Conservation (phyloP, 1,140 invertebrate genomes). For the Hylaeus volcanicus region DNA sequence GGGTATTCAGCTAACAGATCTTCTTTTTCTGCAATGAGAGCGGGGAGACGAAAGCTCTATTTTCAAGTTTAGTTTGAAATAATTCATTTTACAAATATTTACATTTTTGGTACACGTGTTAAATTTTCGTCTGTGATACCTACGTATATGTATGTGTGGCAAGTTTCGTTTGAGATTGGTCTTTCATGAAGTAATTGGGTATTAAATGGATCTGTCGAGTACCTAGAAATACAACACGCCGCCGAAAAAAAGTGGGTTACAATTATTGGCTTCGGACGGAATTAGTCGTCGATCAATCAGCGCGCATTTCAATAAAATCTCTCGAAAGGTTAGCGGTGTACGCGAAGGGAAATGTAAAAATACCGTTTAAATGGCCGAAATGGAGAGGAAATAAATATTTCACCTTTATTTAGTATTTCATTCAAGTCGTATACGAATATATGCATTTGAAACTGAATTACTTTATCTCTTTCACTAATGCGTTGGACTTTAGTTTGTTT, state of each 20-base stretch:
- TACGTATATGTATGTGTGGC: not conserved
- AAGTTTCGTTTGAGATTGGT: not conserved
- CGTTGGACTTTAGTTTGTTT: no score
- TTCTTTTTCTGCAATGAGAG: no score
- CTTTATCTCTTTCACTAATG: no score
- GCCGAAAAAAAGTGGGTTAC: constrained; percentile 32
- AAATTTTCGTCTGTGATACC: no score
- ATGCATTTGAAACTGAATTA: not conserved
- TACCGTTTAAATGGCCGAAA: not conserved
- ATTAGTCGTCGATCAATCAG: constrained; percentile 42
- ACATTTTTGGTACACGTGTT: not conserved
- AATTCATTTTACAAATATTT: not conserved
- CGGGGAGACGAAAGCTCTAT: no score
- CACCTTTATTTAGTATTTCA: not conserved
- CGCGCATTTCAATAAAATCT: constrained; percentile 3
- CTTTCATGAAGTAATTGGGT: not conserved
- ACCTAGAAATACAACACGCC: constrained; percentile 17
- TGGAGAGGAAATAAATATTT: not conserved
- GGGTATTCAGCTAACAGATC: no score
- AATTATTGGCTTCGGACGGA: constrained; percentile 26
- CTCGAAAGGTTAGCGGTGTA: not conserved
- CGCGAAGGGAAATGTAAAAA: not conserved
- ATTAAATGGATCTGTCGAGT: not conserved
- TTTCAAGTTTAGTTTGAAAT: no score
- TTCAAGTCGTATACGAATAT: not conserved